Conservation (phyloP, 1,140 invertebrate species). For the Papilio dardanus region DNA sequence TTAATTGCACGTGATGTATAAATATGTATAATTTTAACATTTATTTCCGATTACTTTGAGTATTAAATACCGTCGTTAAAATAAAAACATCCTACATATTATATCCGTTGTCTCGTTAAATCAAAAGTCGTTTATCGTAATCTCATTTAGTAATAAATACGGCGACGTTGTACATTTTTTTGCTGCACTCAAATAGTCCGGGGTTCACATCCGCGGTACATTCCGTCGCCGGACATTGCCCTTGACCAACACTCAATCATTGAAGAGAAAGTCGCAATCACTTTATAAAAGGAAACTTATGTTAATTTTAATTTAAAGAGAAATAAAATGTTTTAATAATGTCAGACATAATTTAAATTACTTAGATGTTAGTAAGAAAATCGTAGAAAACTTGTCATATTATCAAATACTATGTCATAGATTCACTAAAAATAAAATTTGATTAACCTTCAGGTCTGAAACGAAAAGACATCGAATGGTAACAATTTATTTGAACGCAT, state of each 20-base stretch:
- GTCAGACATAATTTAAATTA: not conserved
- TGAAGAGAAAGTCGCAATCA: conserved; percentile 18
- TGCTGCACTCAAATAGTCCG: conserved; percentile 18
- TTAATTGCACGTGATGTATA: not conserved
- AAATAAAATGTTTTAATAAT: not conserved
- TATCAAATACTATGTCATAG: too few species aligned
- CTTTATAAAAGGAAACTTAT: conserved; percentile 9
- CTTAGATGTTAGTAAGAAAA: not conserved
- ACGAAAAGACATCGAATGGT: too few species aligned
- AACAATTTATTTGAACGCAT: conserved; percentile 40
- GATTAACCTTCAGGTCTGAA: not conserved
- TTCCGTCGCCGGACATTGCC: conserved; percentile 44
- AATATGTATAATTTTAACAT: not conserved
- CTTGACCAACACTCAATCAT: conserved; percentile 30
- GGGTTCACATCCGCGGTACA: conserved; percentile 38
- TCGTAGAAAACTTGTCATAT: not conserved
- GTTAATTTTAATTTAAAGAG: conserved; percentile 2
- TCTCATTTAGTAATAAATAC: conserved; percentile 24
- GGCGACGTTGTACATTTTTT: conserved; percentile 22
- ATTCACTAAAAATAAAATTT: too few species aligned
- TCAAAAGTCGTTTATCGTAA: conserved; percentile 10
- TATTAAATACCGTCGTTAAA: not conserved
- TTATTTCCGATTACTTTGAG: not conserved
- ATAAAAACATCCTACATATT: not conserved
- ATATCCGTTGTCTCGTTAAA: not conserved